Conservation (phyloP, 2,888 invertebrate genomes). For the Cerastis rubricosa region DNA sequence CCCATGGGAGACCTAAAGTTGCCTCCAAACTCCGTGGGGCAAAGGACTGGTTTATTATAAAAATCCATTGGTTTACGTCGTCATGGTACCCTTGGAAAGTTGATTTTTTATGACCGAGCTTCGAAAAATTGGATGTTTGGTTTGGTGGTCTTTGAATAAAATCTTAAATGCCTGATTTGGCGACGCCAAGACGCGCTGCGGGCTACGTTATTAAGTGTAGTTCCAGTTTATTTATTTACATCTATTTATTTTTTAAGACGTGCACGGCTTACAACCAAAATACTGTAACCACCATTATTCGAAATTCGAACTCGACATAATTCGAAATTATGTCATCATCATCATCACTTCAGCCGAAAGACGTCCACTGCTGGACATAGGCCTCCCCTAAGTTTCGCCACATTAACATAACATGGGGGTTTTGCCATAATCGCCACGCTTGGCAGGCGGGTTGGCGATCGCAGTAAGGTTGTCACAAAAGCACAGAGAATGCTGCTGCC, state of each 20-base stretch:
- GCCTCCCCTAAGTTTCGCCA: too few relatives aligned
- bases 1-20: conserved; percentile 78
- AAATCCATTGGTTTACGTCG: conserved; percentile 72
- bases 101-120: conserved; percentile 51
- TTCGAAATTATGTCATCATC: too few relatives aligned
- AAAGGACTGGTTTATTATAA: conserved; percentile 70
- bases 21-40: conserved; percentile 70
- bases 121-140: conserved; percentile 11
- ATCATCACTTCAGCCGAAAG: too few relatives aligned
- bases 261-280: not conserved
- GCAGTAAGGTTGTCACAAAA: too few relatives aligned
- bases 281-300: not conserved
- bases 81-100: conserved; percentile 59
- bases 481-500: too few relatives aligned
- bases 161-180: conserved; percentile 16
- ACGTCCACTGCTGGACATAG: too few relatives aligned
- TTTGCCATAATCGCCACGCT: too few relatives aligned
- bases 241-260: not conserved
- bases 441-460: too few relatives aligned
- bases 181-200: too few relatives aligned
- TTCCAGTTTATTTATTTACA: conserved; percentile 1
- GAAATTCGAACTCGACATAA: too few relatives aligned
- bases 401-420: too few relatives aligned
- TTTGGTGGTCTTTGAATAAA: conserved; percentile 31
- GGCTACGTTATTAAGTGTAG: conserved; percentile 29